phyloP scores from a whole-genome alignment of 2,113 vertebrate species.

The Spermophilus dauricus region DNA sequence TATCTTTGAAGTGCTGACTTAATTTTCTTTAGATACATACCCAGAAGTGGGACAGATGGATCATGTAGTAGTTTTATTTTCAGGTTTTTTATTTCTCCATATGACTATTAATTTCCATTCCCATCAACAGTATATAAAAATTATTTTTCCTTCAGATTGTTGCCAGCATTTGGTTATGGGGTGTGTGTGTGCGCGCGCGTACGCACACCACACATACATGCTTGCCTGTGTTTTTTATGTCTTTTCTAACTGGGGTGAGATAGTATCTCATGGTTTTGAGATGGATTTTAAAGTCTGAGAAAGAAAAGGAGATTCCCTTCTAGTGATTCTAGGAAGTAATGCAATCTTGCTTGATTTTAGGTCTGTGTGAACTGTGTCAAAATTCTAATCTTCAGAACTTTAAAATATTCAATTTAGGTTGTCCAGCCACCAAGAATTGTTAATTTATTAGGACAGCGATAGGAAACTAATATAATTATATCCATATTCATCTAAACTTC shows the following conservation, averaged over 20 bases:
- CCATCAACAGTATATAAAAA: not conserved
- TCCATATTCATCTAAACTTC: not conserved
- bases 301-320: not conserved
- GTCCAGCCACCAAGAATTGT: not conserved
- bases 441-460: not conserved
- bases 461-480: not conserved
- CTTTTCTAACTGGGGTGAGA: not conserved
- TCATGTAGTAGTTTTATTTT: not conserved
- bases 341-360: not conserved
- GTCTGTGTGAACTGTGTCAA: not conserved
- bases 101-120: not conserved
- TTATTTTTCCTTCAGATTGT: not conserved
- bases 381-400: not conserved
- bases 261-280: not conserved
- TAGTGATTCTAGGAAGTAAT: not conserved
- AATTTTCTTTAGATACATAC: not conserved
- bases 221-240: not conserved
- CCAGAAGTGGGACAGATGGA: not conserved
- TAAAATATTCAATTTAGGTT: not conserved
- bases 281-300: not conserved
- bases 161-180: too few species aligned
- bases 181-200: too few species aligned
- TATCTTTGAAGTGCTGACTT: not conserved
- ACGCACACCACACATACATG: too few species aligned
- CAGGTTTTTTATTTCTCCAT: not conserved